Conservation (phyloP, 2,113 vertebrate species). For the Tautogolabrus adspersus region DNA sequence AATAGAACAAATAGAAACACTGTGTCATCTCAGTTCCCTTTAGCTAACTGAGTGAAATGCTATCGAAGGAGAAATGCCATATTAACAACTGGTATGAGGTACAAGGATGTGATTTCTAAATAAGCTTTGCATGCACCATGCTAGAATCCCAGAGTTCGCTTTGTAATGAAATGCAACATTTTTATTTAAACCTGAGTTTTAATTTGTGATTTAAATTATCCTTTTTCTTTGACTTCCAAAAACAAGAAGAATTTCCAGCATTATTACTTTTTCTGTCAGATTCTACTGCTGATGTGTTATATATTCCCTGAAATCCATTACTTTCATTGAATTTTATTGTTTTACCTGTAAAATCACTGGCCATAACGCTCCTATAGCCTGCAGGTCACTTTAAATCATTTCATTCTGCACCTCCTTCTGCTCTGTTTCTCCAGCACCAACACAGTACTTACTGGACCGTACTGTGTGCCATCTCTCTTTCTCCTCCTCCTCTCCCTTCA, state of each 20-base stretch:
- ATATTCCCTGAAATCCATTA: not conserved
- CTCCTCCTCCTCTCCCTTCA: slow-evolving; percentile 37
- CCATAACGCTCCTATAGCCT: slow-evolving; percentile 22
- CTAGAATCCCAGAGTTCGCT: not conserved
- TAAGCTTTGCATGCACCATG: not conserved
- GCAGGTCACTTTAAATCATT: slow-evolving; percentile 55
- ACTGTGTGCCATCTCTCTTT: slow-evolving; percentile 26
- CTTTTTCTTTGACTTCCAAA: not conserved
- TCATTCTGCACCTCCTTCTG: slow-evolving; percentile 58
- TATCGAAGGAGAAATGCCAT: slow-evolving; percentile 41
- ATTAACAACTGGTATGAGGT: slow-evolving; percentile 17
- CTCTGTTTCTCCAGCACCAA: not conserved
- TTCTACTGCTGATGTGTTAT: not conserved
- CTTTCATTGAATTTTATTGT: slow-evolving; percentile 10
- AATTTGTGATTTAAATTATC: not conserved
- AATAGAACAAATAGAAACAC: slow-evolving; percentile 70
- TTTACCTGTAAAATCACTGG: slow-evolving; percentile 26
- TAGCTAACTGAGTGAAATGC: slow-evolving; percentile 39
- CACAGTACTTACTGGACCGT: slow-evolving; percentile 43
- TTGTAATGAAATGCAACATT: not conserved
- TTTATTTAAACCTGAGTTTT: not conserved
- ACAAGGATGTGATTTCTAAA: slow-evolving; percentile 1
- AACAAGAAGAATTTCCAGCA: not conserved
- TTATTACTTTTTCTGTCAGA: not conserved
- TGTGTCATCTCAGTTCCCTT: slow-evolving; percentile 42